A percentile compares a stretch with the other conserved stretches of the same genome.
These are phyloP conservation scores for Drosophila setosimentum DNA, from an alignment of 2,888 invertebrate species.

Conservation along the genomic window DNA sequence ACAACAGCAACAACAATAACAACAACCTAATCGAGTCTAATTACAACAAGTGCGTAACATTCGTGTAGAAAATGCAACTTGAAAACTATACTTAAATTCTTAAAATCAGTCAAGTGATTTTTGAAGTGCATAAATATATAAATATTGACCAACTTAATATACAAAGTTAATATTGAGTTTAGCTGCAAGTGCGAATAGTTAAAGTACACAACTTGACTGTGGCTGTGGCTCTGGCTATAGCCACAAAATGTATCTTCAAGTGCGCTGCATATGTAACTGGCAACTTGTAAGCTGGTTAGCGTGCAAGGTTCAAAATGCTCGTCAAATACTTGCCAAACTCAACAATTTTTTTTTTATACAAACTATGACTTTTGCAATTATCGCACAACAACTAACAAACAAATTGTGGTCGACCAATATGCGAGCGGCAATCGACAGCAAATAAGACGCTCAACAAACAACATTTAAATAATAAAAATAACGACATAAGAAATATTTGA, in stretches of 20 bases:
- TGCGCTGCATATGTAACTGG: constrained; percentile 23
- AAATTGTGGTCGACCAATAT: constrained; percentile 33
- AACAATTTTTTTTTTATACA: constrained; percentile 62
- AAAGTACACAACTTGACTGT: constrained; percentile 7
- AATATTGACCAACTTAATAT: constrained; percentile 2
- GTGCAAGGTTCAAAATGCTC: constrained; percentile 42
- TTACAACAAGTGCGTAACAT: constrained; percentile 42
- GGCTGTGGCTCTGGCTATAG: constrained; percentile 15
- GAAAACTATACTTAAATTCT: background rate
- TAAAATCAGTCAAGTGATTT: background rate
- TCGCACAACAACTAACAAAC: constrained; percentile 36
- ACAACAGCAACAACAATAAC: constrained; percentile 1
- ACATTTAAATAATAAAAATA: constrained; percentile 48
- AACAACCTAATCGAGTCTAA: constrained; percentile 10
- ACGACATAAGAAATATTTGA: constrained; percentile 56
- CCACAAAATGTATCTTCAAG: constrained; percentile 47
- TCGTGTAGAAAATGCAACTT: constrained; percentile 12
- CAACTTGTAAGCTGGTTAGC: constrained; percentile 22
- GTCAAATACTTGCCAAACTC: constrained; percentile 54
- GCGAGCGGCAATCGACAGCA: constrained; percentile 40
- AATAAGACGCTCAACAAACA: constrained; percentile 10
- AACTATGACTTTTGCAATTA: constrained; percentile 69
- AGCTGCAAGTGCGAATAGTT: constrained; percentile 19
- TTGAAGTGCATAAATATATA: constrained; percentile 20
- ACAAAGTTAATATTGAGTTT: background rate